These are phyloP conservation scores for Cheilosia pagana DNA, from an alignment of 2,888 invertebrate genomes.

Conservation along the genomic window DNA sequence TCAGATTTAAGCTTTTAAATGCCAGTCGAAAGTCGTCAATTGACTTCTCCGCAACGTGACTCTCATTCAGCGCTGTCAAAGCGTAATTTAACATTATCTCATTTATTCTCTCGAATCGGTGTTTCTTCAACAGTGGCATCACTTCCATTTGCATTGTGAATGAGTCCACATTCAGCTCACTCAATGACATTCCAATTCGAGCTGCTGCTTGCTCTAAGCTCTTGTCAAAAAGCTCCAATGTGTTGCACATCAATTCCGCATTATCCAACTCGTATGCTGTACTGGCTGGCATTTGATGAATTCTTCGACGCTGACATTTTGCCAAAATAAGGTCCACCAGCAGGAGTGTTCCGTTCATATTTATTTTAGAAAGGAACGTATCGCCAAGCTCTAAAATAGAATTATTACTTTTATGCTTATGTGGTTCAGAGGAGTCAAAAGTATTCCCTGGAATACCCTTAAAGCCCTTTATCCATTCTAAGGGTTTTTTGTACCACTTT, in stretches of 20 bases:
- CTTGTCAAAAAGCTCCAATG: conserved; percentile 34
- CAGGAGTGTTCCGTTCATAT: conserved; percentile 34
- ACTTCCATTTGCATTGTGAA: conserved; percentile 39
- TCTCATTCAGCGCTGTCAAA: neutral
- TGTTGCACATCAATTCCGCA: conserved; percentile 19
- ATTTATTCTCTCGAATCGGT: neutral
- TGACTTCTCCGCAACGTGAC: neutral
- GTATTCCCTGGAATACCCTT: neutral
- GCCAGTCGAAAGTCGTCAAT: neutral
- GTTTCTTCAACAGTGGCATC: conserved; percentile 5
- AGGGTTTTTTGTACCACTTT: conserved; percentile 15
- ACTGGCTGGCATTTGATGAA: conserved; percentile 1
- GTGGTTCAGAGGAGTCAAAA: neutral
- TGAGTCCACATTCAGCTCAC: neutral
- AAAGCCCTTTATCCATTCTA: conserved; percentile 2
- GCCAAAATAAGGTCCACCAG: conserved; percentile 33
- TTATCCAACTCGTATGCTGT: neutral
- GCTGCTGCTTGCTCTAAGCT: conserved; percentile 19
- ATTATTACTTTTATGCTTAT: neutral
- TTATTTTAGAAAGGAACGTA: conserved; percentile 18
- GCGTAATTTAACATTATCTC: conserved; percentile 7
- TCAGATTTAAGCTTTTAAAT: neutral
- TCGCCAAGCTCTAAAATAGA: conserved; percentile 19
- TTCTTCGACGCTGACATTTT: conserved; percentile 26
- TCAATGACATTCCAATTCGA: conserved; percentile 10